Percentiles rank a stretch among this genome's conserved stretches.
Evolutionary conservation across 2,888 invertebrate genomes (phyloP).

Genomic region (Leucoptera coffeella): DNA sequence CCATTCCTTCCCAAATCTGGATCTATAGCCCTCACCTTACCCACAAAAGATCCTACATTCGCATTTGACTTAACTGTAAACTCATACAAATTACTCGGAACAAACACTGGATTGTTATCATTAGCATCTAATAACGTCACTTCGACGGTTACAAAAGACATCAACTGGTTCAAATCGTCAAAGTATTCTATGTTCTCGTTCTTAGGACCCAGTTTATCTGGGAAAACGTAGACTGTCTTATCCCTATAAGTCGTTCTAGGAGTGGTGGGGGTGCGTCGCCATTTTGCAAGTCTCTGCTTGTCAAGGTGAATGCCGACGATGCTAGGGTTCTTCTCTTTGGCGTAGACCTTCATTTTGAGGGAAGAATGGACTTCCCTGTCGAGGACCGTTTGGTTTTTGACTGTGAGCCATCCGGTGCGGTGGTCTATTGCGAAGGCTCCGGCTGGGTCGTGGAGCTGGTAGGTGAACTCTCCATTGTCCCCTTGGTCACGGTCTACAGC

Average conservation of each 20-base stretch:
- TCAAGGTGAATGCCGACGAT: conserved; percentile 52
- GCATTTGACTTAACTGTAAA: conserved; percentile 65
- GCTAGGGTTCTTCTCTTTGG: conserved; percentile 68
- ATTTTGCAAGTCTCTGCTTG: conserved; percentile 31
- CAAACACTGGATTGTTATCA: conserved; percentile 84
- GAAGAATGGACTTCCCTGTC: conserved; percentile 74
- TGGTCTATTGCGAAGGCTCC: conserved; percentile 78
- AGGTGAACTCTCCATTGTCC: conserved; percentile 79
- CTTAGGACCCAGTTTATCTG: conserved; percentile 31
- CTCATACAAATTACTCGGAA: conserved; percentile 77
- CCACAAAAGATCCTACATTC: conserved; percentile 64
- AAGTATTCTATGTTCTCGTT: conserved; percentile 35
- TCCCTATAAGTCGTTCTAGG: conserved; percentile 16
- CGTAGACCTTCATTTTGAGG: conserved; percentile 69
- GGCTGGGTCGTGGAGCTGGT: conserved; percentile 65
- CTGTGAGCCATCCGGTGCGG: conserved; percentile 80
- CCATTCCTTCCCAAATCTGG: conserved; percentile 72
- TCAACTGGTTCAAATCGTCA: conserved; percentile 27
- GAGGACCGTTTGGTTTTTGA: conserved; percentile 65
- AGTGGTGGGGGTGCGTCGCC: conserved; percentile 22
- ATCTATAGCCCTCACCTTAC: conserved; percentile 75
- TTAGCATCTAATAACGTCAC: conserved; percentile 83
- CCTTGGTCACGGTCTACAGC: conserved; percentile 79
- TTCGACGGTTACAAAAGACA: conserved; percentile 65
- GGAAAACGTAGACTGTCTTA: conserved; percentile 40